These are phyloP conservation scores for Lerema accius DNA, from an alignment of 1,140 invertebrate genomes.

Conservation along the genomic window DNA sequence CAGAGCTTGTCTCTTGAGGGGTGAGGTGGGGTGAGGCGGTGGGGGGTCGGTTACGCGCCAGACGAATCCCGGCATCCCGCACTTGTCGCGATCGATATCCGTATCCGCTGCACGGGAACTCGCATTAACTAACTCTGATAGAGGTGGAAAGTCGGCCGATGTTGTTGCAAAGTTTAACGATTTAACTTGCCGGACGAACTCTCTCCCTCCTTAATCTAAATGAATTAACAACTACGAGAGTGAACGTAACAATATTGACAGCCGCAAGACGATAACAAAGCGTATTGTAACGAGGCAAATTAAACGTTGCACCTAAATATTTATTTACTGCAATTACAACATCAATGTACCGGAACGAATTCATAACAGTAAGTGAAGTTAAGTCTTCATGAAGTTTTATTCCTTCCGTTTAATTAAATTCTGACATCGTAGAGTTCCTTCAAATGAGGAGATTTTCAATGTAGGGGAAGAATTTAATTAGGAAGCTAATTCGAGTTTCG, in stretches of 20 bases:
- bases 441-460: not conserved
- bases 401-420: slow-evolving; percentile 13
- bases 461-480: not conserved
- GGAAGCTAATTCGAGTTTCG: not conserved
- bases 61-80: slow-evolving; percentile 75
- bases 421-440: not conserved
- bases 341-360: slow-evolving; percentile 5
- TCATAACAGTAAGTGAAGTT: not conserved
- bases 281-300: slow-evolving; percentile 11
- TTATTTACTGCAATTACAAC: slow-evolving; percentile 4
- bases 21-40: slow-evolving; percentile 39
- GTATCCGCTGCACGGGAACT: slow-evolving; percentile 74
- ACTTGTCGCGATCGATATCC: slow-evolving; percentile 78
- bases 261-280: slow-evolving; percentile 21
- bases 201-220: slow-evolving; percentile 57
- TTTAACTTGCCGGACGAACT: slow-evolving; percentile 61
- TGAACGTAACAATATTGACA: slow-evolving; percentile 42
- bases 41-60: slow-evolving; percentile 59
- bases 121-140: slow-evolving; percentile 73
- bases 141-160: slow-evolving; percentile 75
- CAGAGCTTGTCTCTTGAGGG: slow-evolving; percentile 48
- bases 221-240: slow-evolving; percentile 44
- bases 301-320: slow-evolving; percentile 13
- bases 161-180: slow-evolving; percentile 78
- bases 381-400: not conserved